phyloP scores from a whole-genome alignment of 2,113 vertebrate species.

The Brachirus orientalis region DNA sequence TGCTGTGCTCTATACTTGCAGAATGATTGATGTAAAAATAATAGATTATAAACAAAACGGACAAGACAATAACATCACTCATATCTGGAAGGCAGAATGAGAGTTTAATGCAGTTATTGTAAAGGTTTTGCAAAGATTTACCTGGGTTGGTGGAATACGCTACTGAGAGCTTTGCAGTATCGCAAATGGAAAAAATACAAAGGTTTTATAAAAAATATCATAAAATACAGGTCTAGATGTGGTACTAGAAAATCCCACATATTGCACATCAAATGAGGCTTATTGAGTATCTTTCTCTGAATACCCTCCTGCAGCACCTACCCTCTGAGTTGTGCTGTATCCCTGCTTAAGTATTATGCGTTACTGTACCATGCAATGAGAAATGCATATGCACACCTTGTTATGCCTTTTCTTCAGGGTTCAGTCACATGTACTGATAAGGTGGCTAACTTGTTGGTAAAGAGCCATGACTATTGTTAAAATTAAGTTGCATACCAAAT shows the following conservation, averaged over 20 bases:
- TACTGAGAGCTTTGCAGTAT: constrained; percentile 8
- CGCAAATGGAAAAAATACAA: constrained; percentile 2
- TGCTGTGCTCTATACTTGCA: no score
- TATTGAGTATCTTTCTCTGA: constrained; percentile 20
- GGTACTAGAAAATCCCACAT: constrained; percentile 36
- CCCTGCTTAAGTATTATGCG: constrained; percentile 19
- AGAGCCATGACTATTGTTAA: neutral
- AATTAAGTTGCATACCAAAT: neutral
- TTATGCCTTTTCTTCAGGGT: constrained; percentile 6
- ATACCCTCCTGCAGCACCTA: constrained; percentile 32
- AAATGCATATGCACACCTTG: constrained; percentile 32
- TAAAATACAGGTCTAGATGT: neutral
- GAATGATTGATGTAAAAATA: no score
- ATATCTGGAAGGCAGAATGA: constrained; percentile 12
- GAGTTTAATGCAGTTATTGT: neutral
- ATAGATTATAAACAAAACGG: constrained; percentile 1
- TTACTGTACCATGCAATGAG: constrained; percentile 11
- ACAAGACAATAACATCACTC: constrained; percentile 5
- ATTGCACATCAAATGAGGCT: constrained; percentile 21
- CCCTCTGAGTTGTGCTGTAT: constrained; percentile 28
- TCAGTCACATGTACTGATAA: constrained; percentile 12
- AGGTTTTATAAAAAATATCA: no score
- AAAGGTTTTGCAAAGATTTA: neutral
- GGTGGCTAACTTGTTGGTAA: neutral
- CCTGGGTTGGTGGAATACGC: neutral